Evolutionary conservation across 2,797 vertebrate genomes (phyloP).

Genomic region (Gymnocypris eckloni): DNA sequence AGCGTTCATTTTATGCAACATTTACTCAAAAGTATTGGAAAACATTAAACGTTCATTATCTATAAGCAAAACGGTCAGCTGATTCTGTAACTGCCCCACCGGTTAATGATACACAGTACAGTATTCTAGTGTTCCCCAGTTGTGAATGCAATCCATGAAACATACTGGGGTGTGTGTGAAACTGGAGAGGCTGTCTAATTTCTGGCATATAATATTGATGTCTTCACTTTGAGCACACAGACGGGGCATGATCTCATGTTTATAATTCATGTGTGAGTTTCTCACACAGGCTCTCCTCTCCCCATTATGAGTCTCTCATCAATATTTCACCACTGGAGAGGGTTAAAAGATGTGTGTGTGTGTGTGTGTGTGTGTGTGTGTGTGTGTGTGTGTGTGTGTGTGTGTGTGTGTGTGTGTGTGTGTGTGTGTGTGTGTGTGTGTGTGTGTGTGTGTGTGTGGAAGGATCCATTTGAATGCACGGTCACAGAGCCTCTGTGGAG

Average conservation of each 20-base stretch:
- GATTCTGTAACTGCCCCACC: neutral
- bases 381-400: no score
- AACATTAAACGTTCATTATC: neutral
- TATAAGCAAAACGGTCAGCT: neutral
- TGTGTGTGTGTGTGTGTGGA: conserved; percentile 2
- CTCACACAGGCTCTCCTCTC: conserved; percentile 14
- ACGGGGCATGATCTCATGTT: conserved; percentile 45
- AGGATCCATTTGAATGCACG: conserved; percentile 32
- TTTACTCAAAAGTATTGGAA: neutral
- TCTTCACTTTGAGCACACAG: conserved; percentile 36
- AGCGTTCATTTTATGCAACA: neutral
- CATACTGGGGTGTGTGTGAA: conserved; percentile 10
- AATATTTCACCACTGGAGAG: conserved; percentile 32
- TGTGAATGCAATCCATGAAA: neutral
- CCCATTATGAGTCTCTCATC: conserved; percentile 38
- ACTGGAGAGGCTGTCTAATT: conserved; percentile 39
- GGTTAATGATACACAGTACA: neutral
- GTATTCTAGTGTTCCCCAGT: neutral
- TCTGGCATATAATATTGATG: conserved; percentile 53
- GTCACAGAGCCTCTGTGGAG: conserved; percentile 9
- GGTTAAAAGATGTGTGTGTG: neutral
- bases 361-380: neutral
- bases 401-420: neutral
- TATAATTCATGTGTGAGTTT: conserved; percentile 47
- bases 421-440: conserved; percentile 17